Evolutionary conservation across 2,113 vertebrate species (phyloP).

Genomic region (Lepidothrix coronata): DNA sequence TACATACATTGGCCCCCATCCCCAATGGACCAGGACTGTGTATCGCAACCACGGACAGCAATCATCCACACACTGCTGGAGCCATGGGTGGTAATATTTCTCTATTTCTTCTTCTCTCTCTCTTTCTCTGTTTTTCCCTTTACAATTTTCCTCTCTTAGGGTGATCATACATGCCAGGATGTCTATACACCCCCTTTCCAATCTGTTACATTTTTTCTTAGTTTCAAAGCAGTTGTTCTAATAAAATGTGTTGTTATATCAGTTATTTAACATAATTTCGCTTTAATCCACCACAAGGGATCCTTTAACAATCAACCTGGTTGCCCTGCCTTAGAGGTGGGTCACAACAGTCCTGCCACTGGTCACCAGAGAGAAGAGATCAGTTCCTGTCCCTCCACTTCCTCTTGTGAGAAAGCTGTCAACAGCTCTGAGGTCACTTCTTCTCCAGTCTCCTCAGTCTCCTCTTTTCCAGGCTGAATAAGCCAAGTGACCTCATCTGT

Average conservation of each 20-base stretch:
- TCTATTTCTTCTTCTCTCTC: neutral
- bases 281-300: neutral
- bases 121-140: neutral
- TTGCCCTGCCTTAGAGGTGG: neutral
- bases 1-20: too few relatives aligned
- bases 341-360: neutral
- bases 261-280: accelerated
- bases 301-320: neutral
- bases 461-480: neutral
- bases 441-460: neutral
- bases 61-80: neutral
- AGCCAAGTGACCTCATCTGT: neutral
- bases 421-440: neutral
- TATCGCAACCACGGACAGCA: accelerated
- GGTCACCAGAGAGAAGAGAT: neutral
- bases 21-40: neutral
- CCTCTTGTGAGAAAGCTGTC: neutral
- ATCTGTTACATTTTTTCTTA: accelerated
- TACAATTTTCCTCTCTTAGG: neutral
- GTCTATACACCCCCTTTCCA: neutral
- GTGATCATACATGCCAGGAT: neutral
- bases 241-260: accelerated
- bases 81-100: accelerated
- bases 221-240: neutral
- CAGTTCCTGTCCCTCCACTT: neutral